Percentiles rank a stretch among this genome's conserved stretches.
phyloP scores from a whole-genome alignment of 2,113 vertebrate genomes.

The Neomonachus schauinslandi region DNA sequence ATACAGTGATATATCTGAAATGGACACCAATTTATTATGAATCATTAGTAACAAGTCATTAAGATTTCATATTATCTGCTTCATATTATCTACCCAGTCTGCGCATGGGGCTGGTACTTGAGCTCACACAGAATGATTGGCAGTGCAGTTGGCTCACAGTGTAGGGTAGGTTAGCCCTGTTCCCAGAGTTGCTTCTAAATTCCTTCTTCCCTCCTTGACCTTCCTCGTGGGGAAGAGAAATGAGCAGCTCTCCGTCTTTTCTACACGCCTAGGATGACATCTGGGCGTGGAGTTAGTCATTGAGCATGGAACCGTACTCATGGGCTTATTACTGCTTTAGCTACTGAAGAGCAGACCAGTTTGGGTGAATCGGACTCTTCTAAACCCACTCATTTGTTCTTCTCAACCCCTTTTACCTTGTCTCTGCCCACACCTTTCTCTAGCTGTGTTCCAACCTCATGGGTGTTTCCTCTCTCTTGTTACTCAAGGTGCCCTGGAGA shows the following conservation, averaged over 20 bases:
- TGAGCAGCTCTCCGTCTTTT: background rate
- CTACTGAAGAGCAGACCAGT: background rate
- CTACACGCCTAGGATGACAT: too few species aligned
- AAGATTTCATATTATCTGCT: background rate
- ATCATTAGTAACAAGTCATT: background rate
- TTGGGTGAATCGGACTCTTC: background rate
- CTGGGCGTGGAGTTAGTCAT: background rate
- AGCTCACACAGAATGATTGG: background rate
- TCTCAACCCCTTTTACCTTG: background rate
- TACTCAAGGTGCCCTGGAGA: background rate
- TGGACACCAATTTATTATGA: background rate
- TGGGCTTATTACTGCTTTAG: background rate
- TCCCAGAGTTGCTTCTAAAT: too few species aligned
- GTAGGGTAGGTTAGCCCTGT: fast-evolving
- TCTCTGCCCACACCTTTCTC: background rate
- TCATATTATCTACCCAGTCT: background rate
- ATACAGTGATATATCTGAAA: background rate
- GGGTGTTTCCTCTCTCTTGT: background rate
- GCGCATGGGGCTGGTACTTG: background rate
- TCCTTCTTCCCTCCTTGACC: background rate
- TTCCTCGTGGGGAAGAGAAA: background rate
- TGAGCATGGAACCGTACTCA: background rate
- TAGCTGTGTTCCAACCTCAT: background rate
- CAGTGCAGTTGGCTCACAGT: fast-evolving
- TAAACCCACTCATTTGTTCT: background rate